Base-by-base conservation (phyloP, 2,888 invertebrate species). In the Meteorus colon region DNA sequence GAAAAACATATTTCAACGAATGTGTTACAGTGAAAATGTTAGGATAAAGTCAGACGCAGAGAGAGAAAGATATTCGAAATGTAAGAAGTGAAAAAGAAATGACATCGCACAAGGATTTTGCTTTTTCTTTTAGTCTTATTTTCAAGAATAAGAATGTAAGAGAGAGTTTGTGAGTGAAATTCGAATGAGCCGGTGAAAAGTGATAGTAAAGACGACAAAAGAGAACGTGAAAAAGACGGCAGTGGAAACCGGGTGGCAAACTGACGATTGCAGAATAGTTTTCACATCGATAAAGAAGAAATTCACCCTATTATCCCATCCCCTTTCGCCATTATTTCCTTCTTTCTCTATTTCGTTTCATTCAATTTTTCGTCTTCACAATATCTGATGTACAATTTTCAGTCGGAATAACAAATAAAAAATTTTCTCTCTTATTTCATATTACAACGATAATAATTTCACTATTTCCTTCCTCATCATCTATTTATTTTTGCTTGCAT, bases 191-290 rank as follows among this genome's bases (percentile, higher is more conserved):
- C 73, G 37, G 60, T n/a, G 45, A 45, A 37, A 63, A 67, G 41
- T 74, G 73, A 73, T 48, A 19, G 73, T 70, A 71, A 73, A 45
- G 73, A 67, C 62, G 60, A 75, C 67, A 55, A 73, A 74, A 73
- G 71, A 66, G 66, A 41, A 48, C 59, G 34, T 2, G n/a, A n/a
- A 29, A 66, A 55, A 48, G 8, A 51, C 27, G 73, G 48, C n/a
- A 41, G 5, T 55, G 31, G 19, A 70, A 51, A 75, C 65, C 73
- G 78, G 81, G 78, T 81, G 77, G 78, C 76, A 82, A 84, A 83
- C 83, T 82, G 82, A 80, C 82, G 82, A 76, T 75, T 79, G 81
- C 83, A 86, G 85, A 85, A 86, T 85, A 81, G 83, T 82, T 83
- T 80, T 77, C 65, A 34, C n/a, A 6, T 48, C 55, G 55, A 55